Conservation (phyloP, 2,888 invertebrate genomes). For the Hoplodrina blanda region DNA sequence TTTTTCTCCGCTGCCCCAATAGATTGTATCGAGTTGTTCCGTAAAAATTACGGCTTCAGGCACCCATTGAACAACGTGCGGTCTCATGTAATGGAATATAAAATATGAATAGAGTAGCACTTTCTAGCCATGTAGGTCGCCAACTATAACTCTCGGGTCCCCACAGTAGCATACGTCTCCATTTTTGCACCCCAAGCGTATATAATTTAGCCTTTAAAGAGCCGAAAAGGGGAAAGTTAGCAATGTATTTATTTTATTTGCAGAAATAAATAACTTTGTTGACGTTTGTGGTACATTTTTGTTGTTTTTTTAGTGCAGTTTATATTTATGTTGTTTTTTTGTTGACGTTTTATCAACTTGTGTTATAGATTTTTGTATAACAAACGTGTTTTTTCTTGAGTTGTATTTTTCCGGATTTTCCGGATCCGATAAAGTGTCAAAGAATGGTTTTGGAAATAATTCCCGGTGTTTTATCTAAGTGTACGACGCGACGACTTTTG, state of each 20-base stretch:
- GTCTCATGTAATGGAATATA: conserved; percentile 78
- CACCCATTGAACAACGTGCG: conserved; percentile 78
- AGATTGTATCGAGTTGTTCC: conserved; percentile 75
- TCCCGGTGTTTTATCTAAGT: not conserved
- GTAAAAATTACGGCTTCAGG: conserved; percentile 69
- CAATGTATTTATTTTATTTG: conserved; percentile 84
- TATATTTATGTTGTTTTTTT: conserved; percentile 20
- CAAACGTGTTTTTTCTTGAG: not conserved
- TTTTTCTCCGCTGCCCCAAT: conserved; percentile 74
- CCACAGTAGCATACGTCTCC: conserved; percentile 87
- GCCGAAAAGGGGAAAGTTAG: conserved; percentile 85
- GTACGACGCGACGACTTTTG: not conserved
- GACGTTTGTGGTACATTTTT: conserved; percentile 67
- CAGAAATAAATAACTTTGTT: conserved; percentile 76
- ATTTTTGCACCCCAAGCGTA: conserved; percentile 85
- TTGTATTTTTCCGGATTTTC: conserved; percentile 1
- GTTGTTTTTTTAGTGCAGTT: conserved; percentile 51
- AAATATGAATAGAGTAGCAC: conserved; percentile 83
- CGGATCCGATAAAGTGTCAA: not conserved
- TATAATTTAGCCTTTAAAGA: conserved; percentile 88
- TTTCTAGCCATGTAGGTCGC: conserved; percentile 75
- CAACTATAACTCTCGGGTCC: conserved; percentile 83
- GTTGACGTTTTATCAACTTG: not conserved
- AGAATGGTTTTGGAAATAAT: conserved; percentile 27
- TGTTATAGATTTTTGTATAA: not conserved